Evolutionary conservation across 2,888 invertebrate genomes (phyloP).

Genomic region (Thera obeliscata): DNA sequence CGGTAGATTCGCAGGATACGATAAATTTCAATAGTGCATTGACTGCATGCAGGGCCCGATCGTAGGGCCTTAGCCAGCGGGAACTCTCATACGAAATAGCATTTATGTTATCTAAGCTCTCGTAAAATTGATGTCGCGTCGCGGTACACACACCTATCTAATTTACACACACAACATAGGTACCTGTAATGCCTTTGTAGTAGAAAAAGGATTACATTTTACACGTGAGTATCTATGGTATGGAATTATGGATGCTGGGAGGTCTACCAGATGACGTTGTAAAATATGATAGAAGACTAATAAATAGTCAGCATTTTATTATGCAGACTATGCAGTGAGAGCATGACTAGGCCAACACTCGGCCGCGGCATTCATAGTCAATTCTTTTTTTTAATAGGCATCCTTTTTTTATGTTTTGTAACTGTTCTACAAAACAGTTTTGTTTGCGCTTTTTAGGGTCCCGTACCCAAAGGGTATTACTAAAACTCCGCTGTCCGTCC

Average conservation of each 20-base stretch:
- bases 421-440: no score
- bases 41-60: slow-evolving; percentile 59
- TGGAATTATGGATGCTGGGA: not conserved
- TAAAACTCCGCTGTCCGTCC: no score
- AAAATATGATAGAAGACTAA: not conserved
- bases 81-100: slow-evolving; percentile 47
- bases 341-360: not conserved
- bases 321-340: not conserved
- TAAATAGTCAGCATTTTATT: not conserved
- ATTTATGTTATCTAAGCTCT: slow-evolving; percentile 33
- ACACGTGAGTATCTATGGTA: no score
- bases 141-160: no score
- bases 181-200: no score
- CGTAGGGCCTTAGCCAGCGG: slow-evolving; percentile 55
- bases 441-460: no score
- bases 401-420: no score
- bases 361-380: no score
- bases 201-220: no score
- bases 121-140: slow-evolving; percentile 1
- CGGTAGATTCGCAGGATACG: slow-evolving; percentile 71
- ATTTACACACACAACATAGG: no score
- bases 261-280: slow-evolving; percentile 1
- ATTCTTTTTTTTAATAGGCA: no score
- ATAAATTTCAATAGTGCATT: slow-evolving; percentile 82
- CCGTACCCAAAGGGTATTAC: no score